Conservation (phyloP, 30 jellyfish, hydroid and myxozoan genomes). For the Turritopsis rubra region DNA sequence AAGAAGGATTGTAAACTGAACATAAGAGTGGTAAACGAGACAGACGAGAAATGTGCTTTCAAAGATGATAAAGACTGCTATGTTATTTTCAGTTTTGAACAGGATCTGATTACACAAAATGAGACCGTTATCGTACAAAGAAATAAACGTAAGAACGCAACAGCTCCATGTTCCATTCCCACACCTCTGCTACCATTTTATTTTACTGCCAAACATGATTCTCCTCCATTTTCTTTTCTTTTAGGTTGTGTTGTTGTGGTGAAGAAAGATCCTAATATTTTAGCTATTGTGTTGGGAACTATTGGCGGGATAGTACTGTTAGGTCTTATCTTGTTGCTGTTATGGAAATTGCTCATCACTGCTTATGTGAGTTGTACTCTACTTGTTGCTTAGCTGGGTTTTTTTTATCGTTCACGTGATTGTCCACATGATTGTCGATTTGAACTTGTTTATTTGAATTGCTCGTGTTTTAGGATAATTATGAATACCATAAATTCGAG, state of each 20-base stretch:
- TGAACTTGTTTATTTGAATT: no score
- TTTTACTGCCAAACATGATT: not conserved
- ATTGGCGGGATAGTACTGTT: slow-evolving; percentile 87
- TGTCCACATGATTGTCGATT: no score
- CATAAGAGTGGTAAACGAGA: slow-evolving; percentile 19
- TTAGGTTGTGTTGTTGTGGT: slow-evolving; percentile 59
- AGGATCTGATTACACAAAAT: slow-evolving; percentile 43
- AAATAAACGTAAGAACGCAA: slow-evolving; percentile 33
- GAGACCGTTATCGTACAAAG: slow-evolving; percentile 69
- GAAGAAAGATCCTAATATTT: slow-evolving; percentile 52
- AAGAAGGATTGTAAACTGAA: slow-evolving; percentile 24
- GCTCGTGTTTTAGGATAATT: slow-evolving; percentile 16
- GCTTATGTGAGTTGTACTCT: slow-evolving; percentile 85
- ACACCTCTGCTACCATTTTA: not conserved
- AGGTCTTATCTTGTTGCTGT: slow-evolving; percentile 75
- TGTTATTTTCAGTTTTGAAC: slow-evolving; percentile 51
- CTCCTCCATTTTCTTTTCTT: not conserved
- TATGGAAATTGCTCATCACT: slow-evolving; percentile 80
- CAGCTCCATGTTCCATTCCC: not conserved
- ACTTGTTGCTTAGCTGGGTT: no score
- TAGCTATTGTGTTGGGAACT: slow-evolving; percentile 90
- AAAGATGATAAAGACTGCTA: slow-evolving; percentile 66
- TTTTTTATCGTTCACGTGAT: no score
- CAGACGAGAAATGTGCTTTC: slow-evolving; percentile 26
- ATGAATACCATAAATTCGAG: slow-evolving; percentile 82